Conservation (phyloP, 2,113 vertebrate genomes). For the Catharus bicknelli region DNA sequence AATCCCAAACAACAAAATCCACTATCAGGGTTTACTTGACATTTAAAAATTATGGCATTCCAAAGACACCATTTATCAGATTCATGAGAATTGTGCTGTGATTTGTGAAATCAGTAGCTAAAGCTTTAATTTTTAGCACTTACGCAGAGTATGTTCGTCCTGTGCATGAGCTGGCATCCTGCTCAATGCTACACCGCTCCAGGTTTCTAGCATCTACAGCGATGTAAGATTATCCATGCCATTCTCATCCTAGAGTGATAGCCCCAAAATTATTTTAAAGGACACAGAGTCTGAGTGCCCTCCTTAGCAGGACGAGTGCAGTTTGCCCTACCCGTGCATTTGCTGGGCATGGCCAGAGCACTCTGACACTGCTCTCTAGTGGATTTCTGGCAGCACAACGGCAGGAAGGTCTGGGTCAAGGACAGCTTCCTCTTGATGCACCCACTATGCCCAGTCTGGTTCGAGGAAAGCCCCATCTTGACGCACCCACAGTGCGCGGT, state of each 20-base stretch:
- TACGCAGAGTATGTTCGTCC: too few species aligned
- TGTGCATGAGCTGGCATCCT: rapidly evolving
- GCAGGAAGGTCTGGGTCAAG: rapidly evolving
- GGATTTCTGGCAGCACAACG: background rate
- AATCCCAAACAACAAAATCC: background rate
- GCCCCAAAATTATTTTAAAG: background rate
- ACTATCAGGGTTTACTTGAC: background rate
- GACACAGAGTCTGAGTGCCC: rapidly evolving
- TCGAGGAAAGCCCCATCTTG: background rate
- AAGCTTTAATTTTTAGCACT: background rate
- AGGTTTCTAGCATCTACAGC: background rate
- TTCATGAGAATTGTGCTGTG: background rate
- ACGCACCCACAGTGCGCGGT: rapidly evolving
- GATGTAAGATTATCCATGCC: background rate
- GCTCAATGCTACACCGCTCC: rapidly evolving
- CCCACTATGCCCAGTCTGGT: rapidly evolving
- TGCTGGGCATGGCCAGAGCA: rapidly evolving
- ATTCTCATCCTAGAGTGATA: background rate
- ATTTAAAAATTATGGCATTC: background rate
- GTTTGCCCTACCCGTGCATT: rapidly evolving
- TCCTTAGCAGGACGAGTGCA: rapidly evolving
- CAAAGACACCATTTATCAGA: background rate
- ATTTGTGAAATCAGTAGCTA: background rate
- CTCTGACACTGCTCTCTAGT: constrained; percentile 34
- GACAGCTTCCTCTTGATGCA: too few species aligned